Conservation (phyloP, 1,140 invertebrate genomes). For the Cotesia vestalis region DNA sequence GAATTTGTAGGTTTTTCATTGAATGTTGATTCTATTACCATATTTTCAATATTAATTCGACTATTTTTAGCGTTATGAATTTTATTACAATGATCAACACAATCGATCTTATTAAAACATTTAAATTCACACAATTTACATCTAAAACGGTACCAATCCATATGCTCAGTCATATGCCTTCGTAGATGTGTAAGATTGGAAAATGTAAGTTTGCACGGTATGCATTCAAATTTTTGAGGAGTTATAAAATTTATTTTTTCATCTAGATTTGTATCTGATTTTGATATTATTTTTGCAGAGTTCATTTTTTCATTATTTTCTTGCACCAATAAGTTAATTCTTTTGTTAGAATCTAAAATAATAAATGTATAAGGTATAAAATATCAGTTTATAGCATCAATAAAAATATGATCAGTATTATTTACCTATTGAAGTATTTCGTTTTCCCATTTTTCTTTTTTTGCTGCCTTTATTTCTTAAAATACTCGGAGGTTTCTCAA, state of each 20-base stretch:
- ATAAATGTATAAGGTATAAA: background rate
- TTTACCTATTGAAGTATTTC: constrained; percentile 3
- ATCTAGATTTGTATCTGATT: constrained; percentile 37
- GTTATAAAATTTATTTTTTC: constrained; percentile 44
- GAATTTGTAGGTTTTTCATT: constrained; percentile 12
- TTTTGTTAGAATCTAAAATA: constrained; percentile 6
- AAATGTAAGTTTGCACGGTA: constrained; percentile 57
- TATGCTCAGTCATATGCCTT: constrained; percentile 61
- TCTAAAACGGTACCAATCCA: constrained; percentile 61
- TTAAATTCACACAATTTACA: constrained; percentile 61
- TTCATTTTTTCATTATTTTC: background rate
- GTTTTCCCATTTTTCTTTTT: constrained; percentile 34
- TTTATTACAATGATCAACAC: constrained; percentile 56
- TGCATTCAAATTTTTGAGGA: constrained; percentile 52
- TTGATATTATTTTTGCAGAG: constrained; percentile 2
- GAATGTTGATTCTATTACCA: constrained; percentile 52
- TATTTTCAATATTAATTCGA: constrained; percentile 42
- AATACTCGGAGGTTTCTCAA: constrained; percentile 32
- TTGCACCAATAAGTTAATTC: constrained; percentile 16
- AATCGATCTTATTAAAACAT: constrained; percentile 57
- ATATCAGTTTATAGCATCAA: background rate
- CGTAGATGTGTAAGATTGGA: constrained; percentile 51
- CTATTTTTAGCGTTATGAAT: constrained; percentile 54
- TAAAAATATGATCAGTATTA: background rate
- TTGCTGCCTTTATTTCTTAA: constrained; percentile 26